A percentile compares a stretch with the other conserved stretches of the same genome.
phyloP scores from a whole-genome alignment of 2,113 vertebrate genomes.

The Jacana jacana region DNA sequence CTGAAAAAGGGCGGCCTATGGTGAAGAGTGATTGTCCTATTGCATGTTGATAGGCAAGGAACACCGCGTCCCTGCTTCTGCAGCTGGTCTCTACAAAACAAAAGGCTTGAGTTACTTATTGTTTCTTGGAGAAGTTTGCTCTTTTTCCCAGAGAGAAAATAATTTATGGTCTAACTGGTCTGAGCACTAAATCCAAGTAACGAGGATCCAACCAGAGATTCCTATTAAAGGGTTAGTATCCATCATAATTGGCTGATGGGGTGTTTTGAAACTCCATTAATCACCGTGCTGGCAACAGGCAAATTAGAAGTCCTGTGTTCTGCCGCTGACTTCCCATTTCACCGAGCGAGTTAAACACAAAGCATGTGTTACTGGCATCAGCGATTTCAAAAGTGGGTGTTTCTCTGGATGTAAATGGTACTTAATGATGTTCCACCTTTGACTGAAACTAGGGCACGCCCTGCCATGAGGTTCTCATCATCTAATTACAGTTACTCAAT shows the following conservation, averaged over 20 bases:
- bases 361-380: conserved; percentile 19
- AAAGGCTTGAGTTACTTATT: neutral
- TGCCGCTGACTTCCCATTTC: neutral
- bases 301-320: conserved; percentile 12
- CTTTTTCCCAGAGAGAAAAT: conserved; percentile 22
- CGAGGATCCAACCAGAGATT: conserved; percentile 8
- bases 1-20: neutral
- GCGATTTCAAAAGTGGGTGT: conserved; percentile 58
- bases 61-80: neutral
- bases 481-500: conserved; percentile 40
- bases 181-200: neutral
- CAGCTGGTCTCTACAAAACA: neutral
- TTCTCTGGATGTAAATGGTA: conserved; percentile 44
- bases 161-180: conserved; percentile 31
- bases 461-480: conserved; percentile 24
- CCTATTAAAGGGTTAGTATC: conserved; percentile 37
- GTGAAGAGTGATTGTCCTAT: neutral
- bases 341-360: neutral
- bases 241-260: conserved; percentile 38
- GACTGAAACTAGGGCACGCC: conserved; percentile 58
- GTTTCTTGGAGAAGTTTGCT: conserved; percentile 18
- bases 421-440: conserved; percentile 52
- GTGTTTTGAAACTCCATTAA: conserved; percentile 44
- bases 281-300: conserved; percentile 17
- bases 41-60: neutral